Conservation (phyloP, 2,113 vertebrate species). For the Notarius quadriscutis region DNA sequence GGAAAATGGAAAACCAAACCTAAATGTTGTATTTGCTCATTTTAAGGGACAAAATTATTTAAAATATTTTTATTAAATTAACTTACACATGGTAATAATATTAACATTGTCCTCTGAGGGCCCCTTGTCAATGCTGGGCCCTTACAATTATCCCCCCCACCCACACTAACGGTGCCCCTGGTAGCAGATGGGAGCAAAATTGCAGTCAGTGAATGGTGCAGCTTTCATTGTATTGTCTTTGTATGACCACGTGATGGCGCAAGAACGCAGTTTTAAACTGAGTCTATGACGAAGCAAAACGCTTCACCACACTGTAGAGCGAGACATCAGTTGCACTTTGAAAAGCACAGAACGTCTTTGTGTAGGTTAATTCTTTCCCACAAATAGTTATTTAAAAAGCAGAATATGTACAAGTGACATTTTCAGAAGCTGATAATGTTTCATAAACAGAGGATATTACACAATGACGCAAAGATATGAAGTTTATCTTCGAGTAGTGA, state of each 20-base stretch:
- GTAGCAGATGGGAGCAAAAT: background rate
- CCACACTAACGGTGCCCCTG: too few relatives aligned
- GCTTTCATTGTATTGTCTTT: background rate
- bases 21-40: too few relatives aligned
- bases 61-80: too few relatives aligned
- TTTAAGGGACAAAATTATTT: too few relatives aligned
- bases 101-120: too few relatives aligned
- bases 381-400: background rate
- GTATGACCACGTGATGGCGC: conserved; percentile 10
- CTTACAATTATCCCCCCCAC: too few relatives aligned
- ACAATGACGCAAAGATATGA: too few relatives aligned
- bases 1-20: too few relatives aligned
- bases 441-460: too few relatives aligned
- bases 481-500: too few relatives aligned
- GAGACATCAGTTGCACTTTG: background rate
- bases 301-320: background rate
- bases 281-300: background rate
- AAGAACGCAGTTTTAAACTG: background rate
- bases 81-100: too few relatives aligned
- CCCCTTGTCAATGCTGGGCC: too few relatives aligned
- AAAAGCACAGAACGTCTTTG: background rate
- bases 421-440: background rate
- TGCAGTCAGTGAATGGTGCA: background rate
- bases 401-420: background rate
- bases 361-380: background rate